phyloP scores from a whole-genome alignment of 2,113 vertebrate species.

The Elephas maximus region DNA sequence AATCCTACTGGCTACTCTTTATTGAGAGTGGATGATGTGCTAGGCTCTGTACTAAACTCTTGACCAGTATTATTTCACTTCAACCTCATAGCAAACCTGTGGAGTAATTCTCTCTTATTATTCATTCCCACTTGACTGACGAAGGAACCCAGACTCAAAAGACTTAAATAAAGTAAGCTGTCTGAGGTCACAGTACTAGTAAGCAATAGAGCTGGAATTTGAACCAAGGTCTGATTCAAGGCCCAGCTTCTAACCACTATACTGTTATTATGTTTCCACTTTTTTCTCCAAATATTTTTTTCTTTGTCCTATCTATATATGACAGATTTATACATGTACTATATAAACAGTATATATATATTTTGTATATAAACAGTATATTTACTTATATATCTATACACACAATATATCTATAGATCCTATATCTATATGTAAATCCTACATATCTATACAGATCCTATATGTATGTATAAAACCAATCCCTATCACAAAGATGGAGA shows the following conservation, averaged over 20 bases:
- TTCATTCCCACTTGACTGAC: slow-evolving; percentile 50
- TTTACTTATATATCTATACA: not conserved
- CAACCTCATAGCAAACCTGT: slow-evolving; percentile 64
- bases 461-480: not conserved
- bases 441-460: not conserved
- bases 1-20: slow-evolving; percentile 57
- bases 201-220: slow-evolving; percentile 63
- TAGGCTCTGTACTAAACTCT: not conserved
- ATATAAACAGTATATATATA: not conserved
- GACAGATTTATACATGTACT: too few relatives aligned
- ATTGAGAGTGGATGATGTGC: slow-evolving; percentile 26
- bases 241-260: slow-evolving; percentile 43
- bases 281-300: not conserved
- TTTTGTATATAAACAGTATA: too few relatives aligned
- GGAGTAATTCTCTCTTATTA: slow-evolving; percentile 47
- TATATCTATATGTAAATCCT: too few relatives aligned
- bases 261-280: slow-evolving; percentile 29
- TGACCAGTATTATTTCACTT: slow-evolving; percentile 50
- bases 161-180: slow-evolving; percentile 69
- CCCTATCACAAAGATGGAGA: slow-evolving; percentile 17
- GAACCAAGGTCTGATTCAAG: slow-evolving; percentile 69
- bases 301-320: not conserved
- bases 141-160: slow-evolving; percentile 51
- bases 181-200: slow-evolving; percentile 77
- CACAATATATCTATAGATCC: too few relatives aligned